Evolutionary conservation across 2,113 vertebrate genomes (phyloP), one percentile per base, ranked within the genome.

Genomic region (Todiramphus saurophagus): DNA sequence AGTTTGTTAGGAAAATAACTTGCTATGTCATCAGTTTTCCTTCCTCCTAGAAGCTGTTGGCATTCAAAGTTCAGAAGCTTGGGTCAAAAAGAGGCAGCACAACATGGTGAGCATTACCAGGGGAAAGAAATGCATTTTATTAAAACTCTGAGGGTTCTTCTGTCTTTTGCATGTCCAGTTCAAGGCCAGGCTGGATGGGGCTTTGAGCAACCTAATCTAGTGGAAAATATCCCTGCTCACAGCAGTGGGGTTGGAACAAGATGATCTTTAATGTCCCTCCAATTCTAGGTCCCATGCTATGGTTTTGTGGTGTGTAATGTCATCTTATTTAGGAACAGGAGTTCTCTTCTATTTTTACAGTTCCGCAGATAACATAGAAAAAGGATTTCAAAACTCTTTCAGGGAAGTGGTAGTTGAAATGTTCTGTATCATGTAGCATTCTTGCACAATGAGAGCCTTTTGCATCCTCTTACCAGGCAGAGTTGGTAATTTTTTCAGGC

Each of bases 301-400:
- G 60, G 35, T 35, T 60, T 48, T 70, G 8, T 69, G 56, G 16
- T 30, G 1, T 58, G 9, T 55, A 70, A 79, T 51, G 33, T 81
- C 70, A 94, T 43, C 33, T 96, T 80, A 66, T 70, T 93, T 74
- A 93, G 75, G 69, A 95, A 74, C 10, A 72, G 39, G 72, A 5
- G 23, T 37, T 92, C 77, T 75, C 51, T 96, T 90, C 73, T 81
- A 17, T 50, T 72, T 92, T 96, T 72, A 74, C 16, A 75, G 28
- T 88, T 93, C 82, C 25, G 5, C 81, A 95, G 87, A 92, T 16
- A 86, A 66, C 27, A 74, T 28, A 88, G 56, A 87, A 94, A 94
- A 91, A 64, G 64, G 62, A 93, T 97, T 96, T 95, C 89, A 94
- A 94, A 97, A 97, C 92, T 82, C 41, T 60, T 94, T 76, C 35